These are phyloP conservation scores for Bombyx mandarina DNA, from an alignment of 1,140 invertebrate genomes.

Conservation along the genomic window DNA sequence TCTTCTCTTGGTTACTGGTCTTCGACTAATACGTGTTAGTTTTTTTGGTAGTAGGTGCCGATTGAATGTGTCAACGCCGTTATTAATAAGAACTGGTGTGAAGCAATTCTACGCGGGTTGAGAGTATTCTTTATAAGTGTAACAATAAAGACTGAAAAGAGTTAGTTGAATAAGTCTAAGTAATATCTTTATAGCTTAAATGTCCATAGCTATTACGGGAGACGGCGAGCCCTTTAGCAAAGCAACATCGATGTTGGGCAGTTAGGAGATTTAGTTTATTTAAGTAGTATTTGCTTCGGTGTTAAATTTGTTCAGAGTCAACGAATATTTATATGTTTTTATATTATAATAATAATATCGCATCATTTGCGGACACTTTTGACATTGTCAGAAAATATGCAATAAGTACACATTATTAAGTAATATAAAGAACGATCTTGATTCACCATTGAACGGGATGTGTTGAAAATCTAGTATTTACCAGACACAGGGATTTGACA, in stretches of 20 bases:
- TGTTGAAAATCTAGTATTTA: too few species aligned
- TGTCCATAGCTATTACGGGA: conserved; percentile 62
- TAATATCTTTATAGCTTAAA: conserved; percentile 67
- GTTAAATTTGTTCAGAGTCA: conserved; percentile 54
- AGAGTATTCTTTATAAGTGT: conserved; percentile 68
- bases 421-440: too few species aligned
- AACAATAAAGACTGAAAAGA: conserved; percentile 68
- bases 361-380: too few species aligned
- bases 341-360: too few species aligned
- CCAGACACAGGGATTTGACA: too few species aligned
- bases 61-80: too few species aligned
- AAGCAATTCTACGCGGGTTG: conserved; percentile 64
- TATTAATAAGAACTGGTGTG: conserved; percentile 23
- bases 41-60: too few species aligned
- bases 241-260: conserved; percentile 2
- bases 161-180: conserved; percentile 65
- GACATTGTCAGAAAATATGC: too few species aligned
- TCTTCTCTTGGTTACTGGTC: too few species aligned
- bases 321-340: conserved; percentile 67
- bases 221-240: conserved; percentile 25
- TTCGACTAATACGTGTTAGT: too few species aligned
- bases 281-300: conserved; percentile 54
- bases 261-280: conserved; percentile 21
- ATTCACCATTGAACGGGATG: too few species aligned
- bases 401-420: too few species aligned